phyloP scores from a whole-genome alignment of 2,888 invertebrate species.

The Camponotus fellah region DNA sequence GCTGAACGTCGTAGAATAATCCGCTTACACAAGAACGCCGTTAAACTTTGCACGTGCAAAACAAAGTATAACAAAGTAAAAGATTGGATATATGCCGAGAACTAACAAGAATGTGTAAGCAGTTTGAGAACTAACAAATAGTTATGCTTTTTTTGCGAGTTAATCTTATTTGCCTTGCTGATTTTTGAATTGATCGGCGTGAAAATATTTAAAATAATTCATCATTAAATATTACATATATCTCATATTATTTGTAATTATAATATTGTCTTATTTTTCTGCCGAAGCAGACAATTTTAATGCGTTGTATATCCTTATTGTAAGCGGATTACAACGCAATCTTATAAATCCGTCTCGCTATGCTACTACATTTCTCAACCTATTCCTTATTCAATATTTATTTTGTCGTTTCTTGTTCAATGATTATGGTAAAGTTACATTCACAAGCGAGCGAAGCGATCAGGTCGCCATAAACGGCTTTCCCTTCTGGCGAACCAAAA shows the following conservation, averaged over 20 bases:
- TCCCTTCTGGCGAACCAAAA: constrained; percentile 52
- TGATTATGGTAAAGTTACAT: constrained; percentile 33
- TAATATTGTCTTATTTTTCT: background rate
- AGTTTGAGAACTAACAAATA: constrained; percentile 27
- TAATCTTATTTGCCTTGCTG: too few species aligned
- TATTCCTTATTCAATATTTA: constrained; percentile 11
- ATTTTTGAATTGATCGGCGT: too few species aligned
- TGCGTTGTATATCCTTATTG: background rate
- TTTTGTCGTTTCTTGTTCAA: background rate
- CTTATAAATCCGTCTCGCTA: background rate
- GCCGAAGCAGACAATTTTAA: background rate
- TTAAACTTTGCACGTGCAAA: constrained; percentile 34
- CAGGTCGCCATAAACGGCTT: constrained; percentile 38
- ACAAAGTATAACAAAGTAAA: constrained; percentile 17
- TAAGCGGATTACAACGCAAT: constrained; percentile 12
- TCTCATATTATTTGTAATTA: too few species aligned
- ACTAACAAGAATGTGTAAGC: background rate
- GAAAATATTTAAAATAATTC: too few species aligned
- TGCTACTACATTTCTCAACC: background rate
- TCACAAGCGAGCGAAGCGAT: constrained; percentile 20
- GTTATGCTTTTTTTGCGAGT: background rate
- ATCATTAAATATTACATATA: too few species aligned
- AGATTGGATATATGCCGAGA: background rate
- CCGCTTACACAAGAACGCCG: constrained; percentile 73
- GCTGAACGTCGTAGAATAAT: constrained; percentile 76